phyloP scores from a whole-genome alignment of 2,113 vertebrate species.

The Clarias batrachus region DNA sequence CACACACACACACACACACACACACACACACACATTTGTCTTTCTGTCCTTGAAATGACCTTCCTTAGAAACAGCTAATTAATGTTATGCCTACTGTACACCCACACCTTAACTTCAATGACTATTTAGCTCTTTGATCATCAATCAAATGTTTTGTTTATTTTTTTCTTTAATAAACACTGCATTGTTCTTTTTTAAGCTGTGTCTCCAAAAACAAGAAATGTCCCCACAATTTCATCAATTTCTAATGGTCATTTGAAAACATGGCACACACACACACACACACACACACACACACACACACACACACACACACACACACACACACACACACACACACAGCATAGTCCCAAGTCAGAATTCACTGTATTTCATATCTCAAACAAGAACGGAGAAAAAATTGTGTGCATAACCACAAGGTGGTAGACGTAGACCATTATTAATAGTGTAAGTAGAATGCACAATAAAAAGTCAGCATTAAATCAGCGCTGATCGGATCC shows the following conservation, averaged over 20 bases:
- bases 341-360: not conserved
- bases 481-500: constrained; percentile 10
- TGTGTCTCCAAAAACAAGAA: not conserved
- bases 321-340: not conserved
- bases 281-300: not conserved
- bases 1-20: constrained; percentile 6
- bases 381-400: not conserved
- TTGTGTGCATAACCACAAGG: constrained; percentile 64
- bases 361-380: not conserved
- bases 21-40: not conserved
- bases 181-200: not conserved
- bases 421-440: constrained; percentile 62
- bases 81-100: not conserved
- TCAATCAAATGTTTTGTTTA: not conserved
- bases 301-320: not conserved
- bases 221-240: not conserved
- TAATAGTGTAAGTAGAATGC: constrained; percentile 5
- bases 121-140: too few relatives aligned
- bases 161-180: not conserved
- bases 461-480: not conserved
- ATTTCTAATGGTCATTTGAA: not conserved
- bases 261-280: not conserved
- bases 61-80: not conserved
- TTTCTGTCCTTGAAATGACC: not conserved
- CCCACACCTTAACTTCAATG: too few relatives aligned